Evolutionary conservation across 2,888 invertebrate species (phyloP), one percentile per base, ranked within the genome.

Genomic region (Amorpha juglandis): DNA sequence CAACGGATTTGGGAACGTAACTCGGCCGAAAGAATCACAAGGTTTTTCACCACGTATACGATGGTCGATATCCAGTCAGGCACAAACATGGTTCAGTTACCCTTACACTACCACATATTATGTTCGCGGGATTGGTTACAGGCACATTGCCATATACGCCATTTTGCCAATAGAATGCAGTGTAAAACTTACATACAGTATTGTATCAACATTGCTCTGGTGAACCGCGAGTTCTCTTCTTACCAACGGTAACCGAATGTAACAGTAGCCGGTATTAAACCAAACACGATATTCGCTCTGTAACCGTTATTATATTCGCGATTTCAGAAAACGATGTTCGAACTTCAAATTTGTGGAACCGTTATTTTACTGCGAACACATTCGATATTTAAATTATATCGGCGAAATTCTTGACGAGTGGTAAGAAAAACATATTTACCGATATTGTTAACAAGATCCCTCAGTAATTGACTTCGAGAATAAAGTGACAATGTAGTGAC

Each of bases 171-270:
- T 45, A 11, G 11, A 11, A 6, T 14, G 14, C 14, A 14, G 45
- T 53, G 53, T 53, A 53, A 52, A 52, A 53, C 33, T n/a, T 16
- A 38, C 48, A 48, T 19, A 19, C 58, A 7, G 14, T 53, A 16
- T 16, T 16, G 42, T 58, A 58, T 19, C 58, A 27, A 52, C 52
- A 52, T 52, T 27, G 27, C 27, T 52, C 52, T 58, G 58, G 58
- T 58, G 58, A 58, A 55, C 38, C 58, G 38, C 42, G 58, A 19
- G 58, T 19, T 58, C 38, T 58, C 58, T 19, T 58, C 21, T 58
- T 58, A 58, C 58, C 38, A 58, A 58, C 58, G 58, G 58, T 58
- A 58, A 58, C 58, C 58, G 58, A 38, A 58, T 42, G 58, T 58
- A 58, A 58, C 58, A 38, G 58, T 58, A 58, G 58, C 42, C 58